A percentile compares a stretch with the other conserved stretches of the same genome.
Conservation (phyloP, 2,888 invertebrate species). For the Eupithecia centaureata region DNA sequence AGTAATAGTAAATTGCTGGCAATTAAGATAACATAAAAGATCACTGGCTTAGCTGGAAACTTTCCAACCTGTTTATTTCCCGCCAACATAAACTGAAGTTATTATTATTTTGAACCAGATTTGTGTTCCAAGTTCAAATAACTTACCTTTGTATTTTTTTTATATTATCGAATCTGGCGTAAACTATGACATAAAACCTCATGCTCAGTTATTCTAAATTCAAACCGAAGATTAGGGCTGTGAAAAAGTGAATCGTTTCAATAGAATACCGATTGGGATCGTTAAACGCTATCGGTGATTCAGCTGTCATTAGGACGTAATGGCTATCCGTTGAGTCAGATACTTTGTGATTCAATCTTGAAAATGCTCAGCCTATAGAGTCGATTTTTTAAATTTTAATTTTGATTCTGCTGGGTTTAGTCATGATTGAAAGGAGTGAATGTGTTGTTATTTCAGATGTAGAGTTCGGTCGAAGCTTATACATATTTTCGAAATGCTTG, state of each 20-base stretch:
- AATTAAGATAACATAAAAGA: background rate
- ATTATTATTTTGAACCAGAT: background rate
- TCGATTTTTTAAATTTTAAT: constrained; percentile 37
- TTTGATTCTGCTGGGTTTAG: constrained; percentile 28
- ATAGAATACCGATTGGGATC: constrained; percentile 45
- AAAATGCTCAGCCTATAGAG: constrained; percentile 36
- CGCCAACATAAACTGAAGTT: background rate
- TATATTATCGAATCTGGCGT: background rate
- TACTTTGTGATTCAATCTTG: constrained; percentile 45
- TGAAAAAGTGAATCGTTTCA: constrained; percentile 44
- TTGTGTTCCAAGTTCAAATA: background rate
- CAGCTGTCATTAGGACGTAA: constrained; percentile 47
- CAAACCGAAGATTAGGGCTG: constrained; percentile 39
- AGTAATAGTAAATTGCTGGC: background rate
- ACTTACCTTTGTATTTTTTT: no score
- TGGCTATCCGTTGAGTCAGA: constrained; percentile 45
- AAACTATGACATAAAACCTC: constrained; percentile 13
- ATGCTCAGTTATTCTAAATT: constrained; percentile 16
- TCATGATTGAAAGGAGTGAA: constrained; percentile 14
- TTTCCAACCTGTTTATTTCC: constrained; percentile 9
- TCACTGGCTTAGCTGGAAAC: constrained; percentile 1
- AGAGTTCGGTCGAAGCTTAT: background rate
- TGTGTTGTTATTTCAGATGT: background rate
- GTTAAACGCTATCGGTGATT: constrained; percentile 49
- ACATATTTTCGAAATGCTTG: background rate